Conservation (phyloP, 2,797 vertebrate genomes). For the Danio jaintianensis region DNA sequence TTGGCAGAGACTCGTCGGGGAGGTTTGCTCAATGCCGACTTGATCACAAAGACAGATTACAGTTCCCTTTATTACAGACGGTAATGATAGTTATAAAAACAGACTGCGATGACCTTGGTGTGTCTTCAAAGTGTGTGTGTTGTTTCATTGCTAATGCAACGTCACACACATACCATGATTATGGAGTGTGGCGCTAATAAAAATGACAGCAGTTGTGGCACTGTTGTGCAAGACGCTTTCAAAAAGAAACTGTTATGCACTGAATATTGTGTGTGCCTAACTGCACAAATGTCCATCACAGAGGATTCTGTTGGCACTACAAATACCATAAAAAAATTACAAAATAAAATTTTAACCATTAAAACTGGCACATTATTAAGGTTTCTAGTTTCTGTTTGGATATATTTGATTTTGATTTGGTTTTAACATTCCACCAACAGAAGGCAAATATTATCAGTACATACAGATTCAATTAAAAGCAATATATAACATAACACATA, state of each 20-base stretch:
- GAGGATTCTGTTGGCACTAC: too few relatives aligned
- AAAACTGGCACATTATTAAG: too few relatives aligned
- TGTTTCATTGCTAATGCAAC: constrained; percentile 25
- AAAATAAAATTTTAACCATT: too few relatives aligned
- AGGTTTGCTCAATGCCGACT: constrained; percentile 6
- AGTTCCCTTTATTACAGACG: constrained; percentile 26
- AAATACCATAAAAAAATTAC: too few relatives aligned
- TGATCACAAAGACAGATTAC: constrained; percentile 47
- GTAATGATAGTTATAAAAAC: constrained; percentile 43
- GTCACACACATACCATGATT: constrained; percentile 11
- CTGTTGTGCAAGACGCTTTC: background rate
- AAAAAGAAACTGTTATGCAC: background rate
- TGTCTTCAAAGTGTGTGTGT: constrained; percentile 12
- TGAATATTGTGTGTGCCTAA: background rate
- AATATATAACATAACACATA: too few relatives aligned
- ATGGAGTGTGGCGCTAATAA: background rate
- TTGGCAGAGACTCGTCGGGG: background rate
- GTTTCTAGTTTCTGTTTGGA: too few relatives aligned
- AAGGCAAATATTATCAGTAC: too few relatives aligned
- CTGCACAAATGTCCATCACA: too few relatives aligned
- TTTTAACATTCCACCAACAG: too few relatives aligned
- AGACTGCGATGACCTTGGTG: constrained; percentile 28
- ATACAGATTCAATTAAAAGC: too few relatives aligned
- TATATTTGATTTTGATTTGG: too few relatives aligned
- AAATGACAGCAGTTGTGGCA: background rate